Evolutionary conservation across 2,888 invertebrate species (phyloP).

Genomic region (Melinaea menophilus): DNA sequence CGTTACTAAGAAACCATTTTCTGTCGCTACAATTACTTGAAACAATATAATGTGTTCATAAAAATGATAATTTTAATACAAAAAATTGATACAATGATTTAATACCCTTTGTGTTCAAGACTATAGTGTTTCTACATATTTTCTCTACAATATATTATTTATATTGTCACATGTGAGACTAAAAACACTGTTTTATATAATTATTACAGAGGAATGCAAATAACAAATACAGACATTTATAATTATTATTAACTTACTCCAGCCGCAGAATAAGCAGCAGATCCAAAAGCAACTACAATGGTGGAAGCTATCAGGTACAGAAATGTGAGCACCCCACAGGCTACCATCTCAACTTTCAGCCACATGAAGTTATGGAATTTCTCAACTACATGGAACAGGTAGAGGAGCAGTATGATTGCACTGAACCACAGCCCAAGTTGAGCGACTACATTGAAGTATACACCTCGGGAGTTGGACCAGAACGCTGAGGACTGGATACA

Average conservation of each 20-base stretch:
- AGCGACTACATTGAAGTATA: constrained; percentile 87
- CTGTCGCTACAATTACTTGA: too few species aligned
- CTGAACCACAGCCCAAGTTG: constrained; percentile 89
- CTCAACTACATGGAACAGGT: constrained; percentile 90
- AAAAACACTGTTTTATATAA: background rate
- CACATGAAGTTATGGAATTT: constrained; percentile 89
- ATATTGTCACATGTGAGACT: too few species aligned
- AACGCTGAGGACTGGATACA: constrained; percentile 83
- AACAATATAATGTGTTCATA: too few species aligned
- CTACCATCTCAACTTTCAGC: constrained; percentile 89
- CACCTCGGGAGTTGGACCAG: constrained; percentile 80
- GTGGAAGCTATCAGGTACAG: constrained; percentile 87
- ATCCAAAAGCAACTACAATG: constrained; percentile 81
- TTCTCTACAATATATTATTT: too few species aligned
- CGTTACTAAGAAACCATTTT: too few species aligned
- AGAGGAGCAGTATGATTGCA: constrained; percentile 82
- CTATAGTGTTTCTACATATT: too few species aligned
- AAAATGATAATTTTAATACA: too few species aligned
- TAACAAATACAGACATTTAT: background rate
- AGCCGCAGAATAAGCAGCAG: constrained; percentile 82
- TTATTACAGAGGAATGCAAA: background rate
- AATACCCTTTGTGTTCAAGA: too few species aligned
- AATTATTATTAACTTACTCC: constrained; percentile 79
- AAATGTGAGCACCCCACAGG: constrained; percentile 81
- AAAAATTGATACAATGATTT: too few species aligned